Evolutionary conservation across 1,140 invertebrate genomes (phyloP), one percentile per base, ranked within the genome.

Genomic region (Gryon sp.): DNA sequence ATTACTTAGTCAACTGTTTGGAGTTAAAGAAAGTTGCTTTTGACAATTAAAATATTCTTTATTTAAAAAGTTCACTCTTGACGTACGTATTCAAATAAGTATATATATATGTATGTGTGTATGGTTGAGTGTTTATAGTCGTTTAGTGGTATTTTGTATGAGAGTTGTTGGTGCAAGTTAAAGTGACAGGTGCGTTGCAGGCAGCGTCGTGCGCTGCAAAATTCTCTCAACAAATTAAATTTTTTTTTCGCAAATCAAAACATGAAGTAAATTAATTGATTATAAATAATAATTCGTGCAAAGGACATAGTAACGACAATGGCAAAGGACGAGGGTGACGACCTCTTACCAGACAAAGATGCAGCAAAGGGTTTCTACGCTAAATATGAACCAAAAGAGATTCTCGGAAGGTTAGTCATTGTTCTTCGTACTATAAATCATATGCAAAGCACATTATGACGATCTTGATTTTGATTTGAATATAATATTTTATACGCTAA

Each of bases 311-410:
- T 19, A 9, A 20, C 20, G 57, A 88, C 66, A 43, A 94, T 94
- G 93, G 94, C 94, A 30, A 95, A 95, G 86, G 93, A 94, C 78
- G 95, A 96, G 85, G 92, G 92, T 76, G 94, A 95, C 76, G 94
- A 96, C 85, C 90, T 94, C 83, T 88, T 97, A 59, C 95, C 95
- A 4, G 95, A 96, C 87, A 95, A 95, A 90, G 94, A 96, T 90
- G 95, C 94, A 63, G 95, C 95, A 4, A 96, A 96, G 87, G 95
- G 95, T 82, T 99, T 99, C 88, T 99, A 99, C 87, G 96, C 97
- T 9, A 98, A 97, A 90, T 99, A 99, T 89, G 98, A 99, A 86
- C 97, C 97, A 2, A 99, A 99, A 87, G 97, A 99, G 90, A 95
- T 99, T 78, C 91, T 99, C 45, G 98, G 98, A 89, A 97, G 95